Evolutionary conservation across 1,140 invertebrate species (phyloP), one percentile per base, ranked within the genome.

Genomic region (Cataglyphis hispanica): DNA sequence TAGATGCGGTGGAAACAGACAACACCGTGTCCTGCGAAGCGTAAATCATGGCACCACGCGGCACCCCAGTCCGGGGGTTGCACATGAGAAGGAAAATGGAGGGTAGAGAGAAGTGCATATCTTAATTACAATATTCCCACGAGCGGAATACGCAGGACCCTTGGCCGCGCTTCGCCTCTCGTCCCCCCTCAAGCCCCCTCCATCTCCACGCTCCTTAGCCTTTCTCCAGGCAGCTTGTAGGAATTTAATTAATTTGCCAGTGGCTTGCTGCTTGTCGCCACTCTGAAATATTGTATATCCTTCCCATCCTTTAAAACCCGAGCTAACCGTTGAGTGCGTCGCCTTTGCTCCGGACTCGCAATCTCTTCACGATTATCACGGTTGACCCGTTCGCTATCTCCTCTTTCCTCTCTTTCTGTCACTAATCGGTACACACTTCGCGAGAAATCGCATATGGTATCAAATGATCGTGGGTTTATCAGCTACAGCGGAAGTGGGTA

Each of bases 61-160:
- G 66, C 25, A n/a, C 22, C n/a, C 53, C 58, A 27, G 67, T 66
- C 19, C 64, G 56, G 69, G n/a, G 61, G 50, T 61, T 60, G 69
- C 43, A 19, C 53, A 10, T 43, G 25, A 46, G 66, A 80, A 87
- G 90, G 85, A 91, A 89, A 92, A 87, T 74, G 83, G 86, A 86
- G 84, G 89, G 64, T 85, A 81, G 46, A 50, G 46, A 50, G 90
- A 86, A 93, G 92, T 92, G 91, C 92, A 93, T 92, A 93, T 93
- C 92, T 93, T 93, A 93, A 93, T 93, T 93, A 92, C 92, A 92
- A 92, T 92, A 93, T 92, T 92, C 92, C 91, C 91, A 92, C 90
- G 91, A 86, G 91, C 80, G 90, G 90, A 89, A 89, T 89, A 90
- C 84, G 83, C 31, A 50, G 85, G 86, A 90, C 84, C 88, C 84